Evolutionary conservation across 2,888 invertebrate genomes (phyloP).

Genomic region (Branchipolynoe longqiensis): DNA sequence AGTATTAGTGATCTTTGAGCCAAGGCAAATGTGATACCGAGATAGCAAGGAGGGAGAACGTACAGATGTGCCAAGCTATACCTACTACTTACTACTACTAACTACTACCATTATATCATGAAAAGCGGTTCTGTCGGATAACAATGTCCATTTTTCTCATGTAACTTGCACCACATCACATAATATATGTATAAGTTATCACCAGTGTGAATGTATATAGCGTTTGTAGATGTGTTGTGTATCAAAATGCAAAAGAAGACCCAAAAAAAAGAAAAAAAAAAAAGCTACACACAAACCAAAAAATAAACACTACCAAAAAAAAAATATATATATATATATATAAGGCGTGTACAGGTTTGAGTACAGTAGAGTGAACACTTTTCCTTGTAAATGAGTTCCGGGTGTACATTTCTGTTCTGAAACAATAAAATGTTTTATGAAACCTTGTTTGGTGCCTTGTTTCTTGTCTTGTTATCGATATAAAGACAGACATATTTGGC

Average conservation of each 20-base stretch:
- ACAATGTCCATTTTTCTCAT: slow-evolving; percentile 48
- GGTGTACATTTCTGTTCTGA: slow-evolving; percentile 44
- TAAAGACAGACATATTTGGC: too few species aligned
- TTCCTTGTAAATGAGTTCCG: slow-evolving; percentile 48
- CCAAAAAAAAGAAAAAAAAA: slow-evolving; percentile 20
- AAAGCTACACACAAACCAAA: too few species aligned
- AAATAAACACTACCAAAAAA: too few species aligned
- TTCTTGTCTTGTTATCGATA: too few species aligned
- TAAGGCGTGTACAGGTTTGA: slow-evolving; percentile 49
- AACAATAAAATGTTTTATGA: not conserved
- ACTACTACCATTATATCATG: slow-evolving; percentile 17
- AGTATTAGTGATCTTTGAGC: slow-evolving; percentile 42
- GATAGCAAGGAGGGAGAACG: slow-evolving; percentile 19
- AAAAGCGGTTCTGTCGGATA: slow-evolving; percentile 34
- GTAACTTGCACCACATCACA: slow-evolving; percentile 47
- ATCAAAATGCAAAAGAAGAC: slow-evolving; percentile 49
- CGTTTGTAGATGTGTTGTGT: slow-evolving; percentile 54
- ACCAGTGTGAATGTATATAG: slow-evolving; percentile 53
- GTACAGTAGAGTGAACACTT: slow-evolving; percentile 34
- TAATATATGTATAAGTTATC: slow-evolving; percentile 33
- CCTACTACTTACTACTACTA: too few species aligned
- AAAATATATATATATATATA: too few species aligned
- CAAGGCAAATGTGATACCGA: slow-evolving; percentile 53
- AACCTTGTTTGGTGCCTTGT: not conserved
- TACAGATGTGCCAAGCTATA: slow-evolving; percentile 50